Evolutionary conservation across 2,113 vertebrate species (phyloP).

Genomic region (Thoracochromis brauschi): DNA sequence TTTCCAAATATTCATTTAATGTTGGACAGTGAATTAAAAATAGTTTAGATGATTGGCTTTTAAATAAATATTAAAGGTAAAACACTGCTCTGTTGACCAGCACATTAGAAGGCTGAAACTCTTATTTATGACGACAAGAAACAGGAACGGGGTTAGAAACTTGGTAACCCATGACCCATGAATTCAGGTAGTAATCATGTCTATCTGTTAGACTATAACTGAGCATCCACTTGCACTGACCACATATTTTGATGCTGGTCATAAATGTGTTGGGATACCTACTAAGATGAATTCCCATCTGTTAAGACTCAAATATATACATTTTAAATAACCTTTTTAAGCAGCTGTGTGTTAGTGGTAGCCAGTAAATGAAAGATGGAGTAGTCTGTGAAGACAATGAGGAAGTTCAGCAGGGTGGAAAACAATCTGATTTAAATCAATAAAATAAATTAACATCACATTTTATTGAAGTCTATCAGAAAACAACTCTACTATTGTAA

Average conservation of each 20-base stretch:
- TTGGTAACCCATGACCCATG: background rate
- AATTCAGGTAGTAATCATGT: background rate
- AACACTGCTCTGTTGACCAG: background rate
- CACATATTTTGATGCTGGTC: background rate
- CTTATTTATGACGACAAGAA: background rate
- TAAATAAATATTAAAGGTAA: background rate
- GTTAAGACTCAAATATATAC: background rate
- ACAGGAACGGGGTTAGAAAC: background rate
- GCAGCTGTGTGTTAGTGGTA: background rate
- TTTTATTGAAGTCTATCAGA: background rate
- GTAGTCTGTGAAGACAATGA: background rate
- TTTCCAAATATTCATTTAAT: background rate
- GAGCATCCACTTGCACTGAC: background rate
- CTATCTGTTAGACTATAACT: background rate
- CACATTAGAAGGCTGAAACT: background rate
- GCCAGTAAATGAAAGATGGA: background rate
- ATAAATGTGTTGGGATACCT: background rate
- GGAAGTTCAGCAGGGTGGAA: background rate
- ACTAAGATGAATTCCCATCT: background rate
- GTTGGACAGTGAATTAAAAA: background rate
- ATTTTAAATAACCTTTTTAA: background rate
- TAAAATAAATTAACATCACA: background rate
- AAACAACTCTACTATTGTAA: background rate
- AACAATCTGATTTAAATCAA: background rate
- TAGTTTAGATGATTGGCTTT: background rate